Evolutionary conservation across 2,797 vertebrate species (phyloP).

Genomic region (Pogoniulus pusillus): DNA sequence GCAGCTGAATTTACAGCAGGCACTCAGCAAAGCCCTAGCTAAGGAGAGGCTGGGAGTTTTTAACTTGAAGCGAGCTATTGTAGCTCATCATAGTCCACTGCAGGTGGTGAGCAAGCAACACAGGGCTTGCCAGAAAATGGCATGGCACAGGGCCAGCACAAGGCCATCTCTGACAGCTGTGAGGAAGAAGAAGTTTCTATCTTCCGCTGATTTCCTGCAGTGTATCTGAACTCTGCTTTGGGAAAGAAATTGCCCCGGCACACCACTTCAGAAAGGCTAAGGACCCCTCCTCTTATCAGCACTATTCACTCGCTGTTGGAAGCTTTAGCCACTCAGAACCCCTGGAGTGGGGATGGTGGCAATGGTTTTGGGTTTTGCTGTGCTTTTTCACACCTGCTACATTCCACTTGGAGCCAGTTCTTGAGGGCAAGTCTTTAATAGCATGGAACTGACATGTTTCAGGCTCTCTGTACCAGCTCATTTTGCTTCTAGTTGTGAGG

Average conservation of each 20-base stretch:
- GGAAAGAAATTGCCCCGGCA: neutral
- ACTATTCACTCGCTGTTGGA: neutral
- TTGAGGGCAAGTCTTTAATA: neutral
- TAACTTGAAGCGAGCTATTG: neutral
- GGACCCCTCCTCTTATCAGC: neutral
- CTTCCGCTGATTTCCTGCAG: conserved; percentile 7
- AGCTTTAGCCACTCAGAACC: neutral
- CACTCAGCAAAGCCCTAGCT: neutral
- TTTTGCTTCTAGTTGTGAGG: neutral
- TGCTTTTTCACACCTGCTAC: neutral
- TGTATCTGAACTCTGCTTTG: neutral
- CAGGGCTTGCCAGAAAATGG: neutral
- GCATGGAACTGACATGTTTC: neutral
- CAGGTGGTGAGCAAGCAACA: neutral
- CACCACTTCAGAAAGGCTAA: neutral
- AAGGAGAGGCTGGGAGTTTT: neutral
- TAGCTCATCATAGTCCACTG: accelerated
- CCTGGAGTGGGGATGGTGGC: neutral
- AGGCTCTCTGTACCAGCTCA: neutral
- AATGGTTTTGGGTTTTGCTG: neutral
- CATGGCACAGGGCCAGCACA: neutral
- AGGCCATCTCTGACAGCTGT: conserved; percentile 17
- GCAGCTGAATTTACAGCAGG: neutral
- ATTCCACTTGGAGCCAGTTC: neutral
- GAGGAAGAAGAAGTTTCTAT: neutral